Evolutionary conservation across 2,888 invertebrate genomes (phyloP).

Genomic region (Alitta virens): DNA sequence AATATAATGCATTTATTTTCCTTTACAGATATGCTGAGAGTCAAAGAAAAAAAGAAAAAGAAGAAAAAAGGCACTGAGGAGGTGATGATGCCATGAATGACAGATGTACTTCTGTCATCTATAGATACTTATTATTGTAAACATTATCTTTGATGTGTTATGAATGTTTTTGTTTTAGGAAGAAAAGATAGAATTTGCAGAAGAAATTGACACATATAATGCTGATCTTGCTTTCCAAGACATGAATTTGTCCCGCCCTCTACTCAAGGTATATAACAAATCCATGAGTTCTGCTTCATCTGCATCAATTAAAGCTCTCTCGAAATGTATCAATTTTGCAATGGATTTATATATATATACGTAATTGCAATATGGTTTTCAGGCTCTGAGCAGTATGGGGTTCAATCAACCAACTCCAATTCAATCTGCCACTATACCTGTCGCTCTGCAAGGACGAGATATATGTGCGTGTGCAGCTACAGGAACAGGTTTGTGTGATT

Average conservation of each 20-base stretch:
- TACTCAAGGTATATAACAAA: slow-evolving; percentile 81
- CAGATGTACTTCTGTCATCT: neutral
- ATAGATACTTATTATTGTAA: neutral
- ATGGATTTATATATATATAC: too few species aligned
- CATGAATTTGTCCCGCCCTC: slow-evolving; percentile 92
- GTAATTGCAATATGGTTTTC: too few species aligned
- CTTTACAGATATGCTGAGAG: slow-evolving; percentile 39
- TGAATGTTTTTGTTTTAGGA: too few species aligned
- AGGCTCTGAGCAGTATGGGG: slow-evolving; percentile 82
- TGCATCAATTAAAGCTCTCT: neutral
- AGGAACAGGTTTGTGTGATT: slow-evolving; percentile 71
- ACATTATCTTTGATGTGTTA: neutral
- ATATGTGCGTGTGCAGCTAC: slow-evolving; percentile 98
- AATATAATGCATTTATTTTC: neutral
- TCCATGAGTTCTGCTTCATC: too few species aligned
- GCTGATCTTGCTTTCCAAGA: slow-evolving; percentile 60
- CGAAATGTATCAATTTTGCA: too few species aligned
- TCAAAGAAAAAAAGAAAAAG: slow-evolving; percentile 36
- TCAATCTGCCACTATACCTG: slow-evolving; percentile 91
- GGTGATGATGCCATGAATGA: neutral
- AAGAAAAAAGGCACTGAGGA: slow-evolving; percentile 29
- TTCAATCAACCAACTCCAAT: slow-evolving; percentile 95
- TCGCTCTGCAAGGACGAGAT: slow-evolving; percentile 88
- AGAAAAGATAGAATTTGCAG: slow-evolving; percentile 47
- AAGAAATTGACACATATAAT: slow-evolving; percentile 46